Base-by-base conservation (phyloP, 2,888 invertebrate species). In the Eristalinus aeneus region DNA sequence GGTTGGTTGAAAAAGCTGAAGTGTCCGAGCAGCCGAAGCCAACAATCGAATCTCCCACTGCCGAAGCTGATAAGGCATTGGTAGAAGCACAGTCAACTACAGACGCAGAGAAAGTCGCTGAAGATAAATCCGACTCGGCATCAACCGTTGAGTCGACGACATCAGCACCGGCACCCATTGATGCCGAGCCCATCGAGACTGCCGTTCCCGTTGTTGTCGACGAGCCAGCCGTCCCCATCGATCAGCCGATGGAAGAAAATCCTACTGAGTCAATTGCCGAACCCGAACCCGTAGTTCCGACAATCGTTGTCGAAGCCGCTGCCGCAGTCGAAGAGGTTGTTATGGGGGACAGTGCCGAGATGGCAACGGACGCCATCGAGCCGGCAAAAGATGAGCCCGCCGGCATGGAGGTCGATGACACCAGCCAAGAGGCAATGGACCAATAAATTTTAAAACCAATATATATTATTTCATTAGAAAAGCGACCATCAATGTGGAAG, bases 351-450 rank as follows among this genome's bases (percentile, higher is more conserved):
- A 88, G 90, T 39, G 89, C 88, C 80, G 91, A 89, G 84, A 92
- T 92, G 91, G 90, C 92, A 72, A 92, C 92, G 39, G 91, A 92
- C 65, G 89, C 90, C 34, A 89, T 88, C 1, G 88, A 89, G 10
- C 80, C 80, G 74, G 60, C 89, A 76, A 92, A 92, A 86, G 91
- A 92, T 53, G 92, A 91, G 79, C 89, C 90, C 10, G 90, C 90
- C 46, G 91, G 91, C 72, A 93, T 93, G 92, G 92, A 93, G 78
- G 91, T 92, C 20, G 92, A 93, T 64, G 92, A 92, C 69, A 92
- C 92, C 87, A 92, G 92, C 88, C 92, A 92, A 74, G 92, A 92
- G 89, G 92, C 93, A 73, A 93, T 93, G 92, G 92, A 92, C 89
- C 92, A 92, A 88, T 92, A 92, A 89, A 61, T 68, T 36, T 46